Conservation (phyloP, 2,113 vertebrate genomes). For the Ellobius talpinus region DNA sequence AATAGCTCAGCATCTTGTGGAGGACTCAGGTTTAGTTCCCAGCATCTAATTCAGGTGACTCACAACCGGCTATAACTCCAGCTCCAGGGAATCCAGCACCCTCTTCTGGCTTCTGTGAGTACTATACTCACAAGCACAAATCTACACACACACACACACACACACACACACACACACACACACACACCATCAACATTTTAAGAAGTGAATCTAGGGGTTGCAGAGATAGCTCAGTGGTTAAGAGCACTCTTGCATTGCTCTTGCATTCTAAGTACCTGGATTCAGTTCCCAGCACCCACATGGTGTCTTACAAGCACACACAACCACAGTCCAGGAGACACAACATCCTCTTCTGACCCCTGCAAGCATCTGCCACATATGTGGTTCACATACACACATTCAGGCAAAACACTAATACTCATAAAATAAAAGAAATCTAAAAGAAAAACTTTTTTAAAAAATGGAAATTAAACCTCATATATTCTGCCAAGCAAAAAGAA, state of each 20-base stretch:
- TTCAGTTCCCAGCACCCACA: neutral
- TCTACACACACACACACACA: neutral
- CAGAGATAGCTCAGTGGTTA: too few species aligned
- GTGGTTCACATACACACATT: neutral
- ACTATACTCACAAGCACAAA: neutral
- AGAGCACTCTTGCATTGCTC: neutral
- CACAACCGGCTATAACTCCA: neutral
- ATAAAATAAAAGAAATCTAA: neutral
- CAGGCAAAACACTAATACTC: neutral
- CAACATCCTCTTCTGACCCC: neutral
- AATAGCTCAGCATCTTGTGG: neutral
- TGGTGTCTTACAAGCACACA: too few species aligned
- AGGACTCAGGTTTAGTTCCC: neutral
- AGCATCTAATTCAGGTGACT: neutral
- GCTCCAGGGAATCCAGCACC: neutral
- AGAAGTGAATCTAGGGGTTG: neutral
- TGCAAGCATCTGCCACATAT: neutral
- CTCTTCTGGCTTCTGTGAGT: neutral
- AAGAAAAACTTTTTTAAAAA: neutral
- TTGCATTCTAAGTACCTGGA: neutral
- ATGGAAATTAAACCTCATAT: neutral
- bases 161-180: neutral
- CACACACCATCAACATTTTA: neutral
- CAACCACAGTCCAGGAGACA: neutral
- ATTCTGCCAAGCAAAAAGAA: neutral